phyloP scores from a whole-genome alignment of 1,140 invertebrate species.

The Holcopasites calliopsidis region DNA sequence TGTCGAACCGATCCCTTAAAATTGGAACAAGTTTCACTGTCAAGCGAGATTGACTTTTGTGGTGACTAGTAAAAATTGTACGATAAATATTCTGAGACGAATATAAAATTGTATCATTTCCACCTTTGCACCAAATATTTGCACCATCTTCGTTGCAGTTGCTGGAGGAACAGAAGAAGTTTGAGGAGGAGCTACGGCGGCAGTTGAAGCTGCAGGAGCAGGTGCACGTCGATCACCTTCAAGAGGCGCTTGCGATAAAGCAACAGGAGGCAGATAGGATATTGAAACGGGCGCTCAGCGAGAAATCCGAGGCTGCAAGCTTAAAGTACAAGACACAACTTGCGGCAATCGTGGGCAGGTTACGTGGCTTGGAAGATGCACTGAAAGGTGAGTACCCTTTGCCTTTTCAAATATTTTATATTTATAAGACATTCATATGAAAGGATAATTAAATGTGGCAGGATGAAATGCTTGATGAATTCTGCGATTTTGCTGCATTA shows the following conservation, averaged over 20 bases:
- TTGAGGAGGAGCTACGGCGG: slow-evolving; percentile 87
- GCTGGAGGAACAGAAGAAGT: slow-evolving; percentile 82
- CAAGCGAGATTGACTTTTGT: too few relatives aligned
- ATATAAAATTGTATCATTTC: too few relatives aligned
- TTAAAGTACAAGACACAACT: slow-evolving; percentile 89
- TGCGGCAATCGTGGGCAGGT: slow-evolving; percentile 88
- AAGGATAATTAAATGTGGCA: too few relatives aligned
- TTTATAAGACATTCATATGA: neutral
- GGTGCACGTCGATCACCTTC: slow-evolving; percentile 90
- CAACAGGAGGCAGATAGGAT: slow-evolving; percentile 85
- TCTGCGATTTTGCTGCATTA: too few relatives aligned
- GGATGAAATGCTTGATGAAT: too few relatives aligned
- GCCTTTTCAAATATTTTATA: neutral
- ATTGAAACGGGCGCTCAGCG: slow-evolving; percentile 84
- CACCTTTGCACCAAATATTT: too few relatives aligned
- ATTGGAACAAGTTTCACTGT: too few relatives aligned
- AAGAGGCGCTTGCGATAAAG: slow-evolving; percentile 86
- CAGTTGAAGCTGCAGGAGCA: slow-evolving; percentile 90
- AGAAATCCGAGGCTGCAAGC: slow-evolving; percentile 84
- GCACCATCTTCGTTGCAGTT: slow-evolving; percentile 78
- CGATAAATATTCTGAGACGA: too few relatives aligned
- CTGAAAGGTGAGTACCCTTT: slow-evolving; percentile 87
- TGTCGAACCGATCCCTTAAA: too few relatives aligned
- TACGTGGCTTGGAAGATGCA: slow-evolving; percentile 93
- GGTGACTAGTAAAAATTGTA: too few relatives aligned